A percentile compares a stretch with the other conserved stretches of the same genome.
phyloP scores from a whole-genome alignment of 2,888 invertebrate genomes.

The Andrena hattorfiana region DNA sequence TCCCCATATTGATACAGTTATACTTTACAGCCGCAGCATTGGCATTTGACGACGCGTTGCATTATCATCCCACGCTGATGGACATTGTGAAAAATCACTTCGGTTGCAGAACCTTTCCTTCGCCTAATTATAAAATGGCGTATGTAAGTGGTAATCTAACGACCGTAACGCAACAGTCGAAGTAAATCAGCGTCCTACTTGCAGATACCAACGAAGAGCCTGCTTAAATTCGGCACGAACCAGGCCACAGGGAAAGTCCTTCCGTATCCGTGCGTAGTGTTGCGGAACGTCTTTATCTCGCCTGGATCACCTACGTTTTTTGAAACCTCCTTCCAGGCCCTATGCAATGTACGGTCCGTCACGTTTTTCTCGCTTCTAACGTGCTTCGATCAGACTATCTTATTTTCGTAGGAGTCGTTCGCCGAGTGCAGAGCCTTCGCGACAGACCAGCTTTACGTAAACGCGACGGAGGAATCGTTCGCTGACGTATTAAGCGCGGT shows the following conservation, averaged over 20 bases:
- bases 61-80: conserved; percentile 85
- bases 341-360: conserved; percentile 75
- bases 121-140: conserved; percentile 85
- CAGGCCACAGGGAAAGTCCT: conserved; percentile 74
- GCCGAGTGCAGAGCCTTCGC: conserved; percentile 83
- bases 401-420: conserved; percentile 81
- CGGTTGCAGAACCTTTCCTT: conserved; percentile 81
- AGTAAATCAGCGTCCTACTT: neutral
- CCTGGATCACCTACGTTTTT: conserved; percentile 89
- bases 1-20: too few relatives aligned
- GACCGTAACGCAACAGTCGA: too few relatives aligned
- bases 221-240: conserved; percentile 83
- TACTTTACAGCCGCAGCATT: conserved; percentile 85
- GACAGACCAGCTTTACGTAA: conserved; percentile 84
- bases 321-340: conserved; percentile 82
- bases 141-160: conserved; percentile 73
- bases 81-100: conserved; percentile 85
- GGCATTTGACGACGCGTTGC: conserved; percentile 86
- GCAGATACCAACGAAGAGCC: conserved; percentile 86
- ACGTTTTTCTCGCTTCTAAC: neutral
- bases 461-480: conserved; percentile 85
- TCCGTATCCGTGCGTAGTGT: conserved; percentile 85
- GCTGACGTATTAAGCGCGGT: conserved; percentile 83
- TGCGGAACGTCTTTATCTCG: conserved; percentile 89
- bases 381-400: neutral